phyloP scores from a whole-genome alignment of 2,797 vertebrate species.

The Rhabdophis nuchalis region DNA sequence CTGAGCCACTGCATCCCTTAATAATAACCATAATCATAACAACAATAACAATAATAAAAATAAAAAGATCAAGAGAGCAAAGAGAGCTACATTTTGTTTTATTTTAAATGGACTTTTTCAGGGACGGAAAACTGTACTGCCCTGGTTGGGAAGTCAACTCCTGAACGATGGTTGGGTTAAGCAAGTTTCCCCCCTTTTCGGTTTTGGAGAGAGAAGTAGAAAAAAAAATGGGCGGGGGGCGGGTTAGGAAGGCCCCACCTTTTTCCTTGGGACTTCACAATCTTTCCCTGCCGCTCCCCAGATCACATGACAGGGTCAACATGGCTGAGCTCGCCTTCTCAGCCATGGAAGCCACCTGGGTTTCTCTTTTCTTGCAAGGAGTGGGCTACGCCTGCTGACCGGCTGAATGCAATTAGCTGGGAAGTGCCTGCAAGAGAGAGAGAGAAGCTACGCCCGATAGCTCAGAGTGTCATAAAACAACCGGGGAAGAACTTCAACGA shows the following conservation, averaged over 20 bases:
- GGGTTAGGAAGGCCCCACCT: slow-evolving; percentile 69
- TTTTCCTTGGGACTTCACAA: slow-evolving; percentile 62
- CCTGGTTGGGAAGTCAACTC: not conserved
- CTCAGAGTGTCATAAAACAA: no score
- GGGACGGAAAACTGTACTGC: not conserved
- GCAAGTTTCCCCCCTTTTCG: not conserved
- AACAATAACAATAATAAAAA: no score
- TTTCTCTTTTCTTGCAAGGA: slow-evolving; percentile 66
- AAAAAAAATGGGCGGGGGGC: not conserved
- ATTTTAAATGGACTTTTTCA: not conserved
- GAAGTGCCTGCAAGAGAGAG: slow-evolving; percentile 71
- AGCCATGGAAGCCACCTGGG: slow-evolving; percentile 70
- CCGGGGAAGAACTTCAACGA: no score
- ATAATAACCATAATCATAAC: no score
- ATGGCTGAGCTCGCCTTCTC: slow-evolving; percentile 51
- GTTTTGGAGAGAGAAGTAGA: slow-evolving; percentile 55
- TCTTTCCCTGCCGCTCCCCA: slow-evolving; percentile 45
- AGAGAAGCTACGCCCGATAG: no score
- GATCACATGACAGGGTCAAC: slow-evolving; percentile 57
- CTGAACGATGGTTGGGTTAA: slow-evolving; percentile 18
- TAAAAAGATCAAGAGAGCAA: not conserved
- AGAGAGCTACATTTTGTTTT: not conserved
- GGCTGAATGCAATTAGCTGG: slow-evolving; percentile 85
- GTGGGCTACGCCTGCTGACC: slow-evolving; percentile 82
- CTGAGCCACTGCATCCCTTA: no score